Evolutionary conservation across 2,888 invertebrate genomes (phyloP).

Genomic region (Cabera pusaria): DNA sequence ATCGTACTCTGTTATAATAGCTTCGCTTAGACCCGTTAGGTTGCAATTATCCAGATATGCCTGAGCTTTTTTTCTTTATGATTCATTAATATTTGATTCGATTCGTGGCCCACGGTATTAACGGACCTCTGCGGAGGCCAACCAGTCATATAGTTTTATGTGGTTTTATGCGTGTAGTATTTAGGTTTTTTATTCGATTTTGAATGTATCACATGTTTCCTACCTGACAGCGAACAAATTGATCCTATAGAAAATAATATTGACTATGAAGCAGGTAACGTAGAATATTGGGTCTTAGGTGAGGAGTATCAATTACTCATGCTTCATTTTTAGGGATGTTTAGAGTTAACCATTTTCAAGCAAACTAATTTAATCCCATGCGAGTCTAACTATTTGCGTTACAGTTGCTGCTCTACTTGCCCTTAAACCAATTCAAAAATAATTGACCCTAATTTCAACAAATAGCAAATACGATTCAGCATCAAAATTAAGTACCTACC

Average conservation of each 20-base stretch:
- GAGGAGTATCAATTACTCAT: no score
- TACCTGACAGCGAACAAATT: not conserved
- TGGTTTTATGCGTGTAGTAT: slow-evolving; percentile 7
- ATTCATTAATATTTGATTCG: slow-evolving; percentile 10
- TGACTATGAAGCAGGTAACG: no score
- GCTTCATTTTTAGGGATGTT: no score
- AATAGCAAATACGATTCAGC: no score
- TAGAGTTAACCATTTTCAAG: no score
- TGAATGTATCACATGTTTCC: slow-evolving; percentile 3
- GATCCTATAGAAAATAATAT: not conserved
- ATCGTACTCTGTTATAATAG: slow-evolving; percentile 20
- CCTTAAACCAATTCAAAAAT: no score
- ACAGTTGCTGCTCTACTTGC: no score
- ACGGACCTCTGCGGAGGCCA: slow-evolving; percentile 17
- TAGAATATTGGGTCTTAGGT: no score
- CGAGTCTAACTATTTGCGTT: no score
- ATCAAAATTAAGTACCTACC: no score
- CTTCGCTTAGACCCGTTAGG: slow-evolving; percentile 17
- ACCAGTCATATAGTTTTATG: slow-evolving; percentile 11
- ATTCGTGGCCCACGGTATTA: slow-evolving; percentile 6
- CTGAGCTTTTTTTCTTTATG: slow-evolving; percentile 10
- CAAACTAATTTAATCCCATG: no score
- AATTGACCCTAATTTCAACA: no score
- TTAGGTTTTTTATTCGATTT: slow-evolving; percentile 8
- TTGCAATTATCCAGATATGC: slow-evolving; percentile 11